Evolutionary conservation across 30 jellyfish, hydroid and myxozoan species (phyloP).

Genomic region (Cassiopea andromeda): DNA sequence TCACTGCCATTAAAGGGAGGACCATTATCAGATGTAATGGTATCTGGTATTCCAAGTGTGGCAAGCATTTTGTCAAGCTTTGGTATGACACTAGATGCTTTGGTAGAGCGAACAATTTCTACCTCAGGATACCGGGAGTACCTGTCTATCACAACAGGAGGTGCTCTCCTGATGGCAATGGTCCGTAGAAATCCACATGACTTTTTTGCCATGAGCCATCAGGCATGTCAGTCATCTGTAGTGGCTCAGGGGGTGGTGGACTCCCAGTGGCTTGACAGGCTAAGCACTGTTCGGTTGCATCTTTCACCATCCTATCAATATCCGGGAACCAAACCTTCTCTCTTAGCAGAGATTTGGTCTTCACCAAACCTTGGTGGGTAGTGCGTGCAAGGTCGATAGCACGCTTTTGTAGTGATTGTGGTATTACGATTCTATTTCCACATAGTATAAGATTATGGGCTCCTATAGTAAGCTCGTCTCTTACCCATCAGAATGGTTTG

Average conservation of each 20-base stretch:
- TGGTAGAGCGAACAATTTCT: not conserved
- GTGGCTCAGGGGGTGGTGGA: too few relatives aligned
- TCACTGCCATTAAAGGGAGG: not conserved
- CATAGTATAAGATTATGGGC: not conserved
- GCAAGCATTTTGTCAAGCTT: not conserved
- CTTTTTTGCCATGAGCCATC: too few relatives aligned
- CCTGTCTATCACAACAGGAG: not conserved
- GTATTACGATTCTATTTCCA: too few relatives aligned
- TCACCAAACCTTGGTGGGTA: too few relatives aligned
- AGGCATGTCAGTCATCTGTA: too few relatives aligned
- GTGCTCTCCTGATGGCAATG: not conserved
- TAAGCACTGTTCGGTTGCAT: too few relatives aligned
- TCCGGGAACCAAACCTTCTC: too few relatives aligned
- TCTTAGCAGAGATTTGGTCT: too few relatives aligned
- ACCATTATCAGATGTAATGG: not conserved
- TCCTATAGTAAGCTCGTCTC: not conserved
- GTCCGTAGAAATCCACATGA: not conserved
- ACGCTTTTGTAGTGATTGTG: too few relatives aligned
- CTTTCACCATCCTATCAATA: too few relatives aligned
- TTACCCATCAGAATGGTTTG: not conserved
- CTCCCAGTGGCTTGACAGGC: too few relatives aligned
- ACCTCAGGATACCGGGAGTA: slow-evolving; percentile 6
- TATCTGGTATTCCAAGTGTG: not conserved
- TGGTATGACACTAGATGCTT: not conserved
- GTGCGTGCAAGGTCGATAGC: too few relatives aligned